Evolutionary conservation across 1,140 invertebrate genomes (phyloP), one percentile per base, ranked within the genome.

Genomic region (Oncopeltus fasciatus): DNA sequence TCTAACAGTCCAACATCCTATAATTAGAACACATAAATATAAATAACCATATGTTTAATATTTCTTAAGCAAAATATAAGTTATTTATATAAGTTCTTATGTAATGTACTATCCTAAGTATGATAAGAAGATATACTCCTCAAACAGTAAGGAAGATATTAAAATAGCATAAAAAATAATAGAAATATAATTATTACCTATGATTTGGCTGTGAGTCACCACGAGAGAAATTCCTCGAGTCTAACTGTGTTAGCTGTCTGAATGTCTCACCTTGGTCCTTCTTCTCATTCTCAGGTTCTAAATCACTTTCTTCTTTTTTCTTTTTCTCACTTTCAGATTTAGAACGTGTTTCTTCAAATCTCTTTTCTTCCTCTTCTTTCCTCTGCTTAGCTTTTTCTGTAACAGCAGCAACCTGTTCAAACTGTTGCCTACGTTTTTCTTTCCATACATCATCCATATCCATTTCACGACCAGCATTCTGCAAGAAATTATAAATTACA

Each of bases 311-410:
- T 27, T 51, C 21, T 20, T 38, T 59, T n/a, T 38, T 28, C 24
- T 31, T 24, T 26, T 49, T 64, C 71, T 63, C 53, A 43, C 43
- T 75, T 72, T 53, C 49, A 53, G 24, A 4, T 12, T 74, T 64
- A 29, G 63, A 76, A 14, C 72, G 74, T 20, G 74, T 78, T 64
- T 82, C 77, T 64, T 84, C 80, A 67, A 79, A 86, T 56, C 84
- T 80, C 67, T 87, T 84, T 69, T 91, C 88, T 70, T 90, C 87
- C 68, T 91, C 86, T 68, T 89, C 85, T 67, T 88, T 85, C 14
- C 85, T 77, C 65, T 85, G 82, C 24, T 85, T 80, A 0, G 88
- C 88, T 58, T 86, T 77, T 65, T 87, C 86, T 2, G 88, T 82
- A 1, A 81, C 84, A 43, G 80, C 77, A 1, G 81, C 82, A 18